A percentile compares a stretch with the other conserved stretches of the same genome.
phyloP scores from a whole-genome alignment of 2,113 vertebrate genomes.

The Barbus barbus region DNA sequence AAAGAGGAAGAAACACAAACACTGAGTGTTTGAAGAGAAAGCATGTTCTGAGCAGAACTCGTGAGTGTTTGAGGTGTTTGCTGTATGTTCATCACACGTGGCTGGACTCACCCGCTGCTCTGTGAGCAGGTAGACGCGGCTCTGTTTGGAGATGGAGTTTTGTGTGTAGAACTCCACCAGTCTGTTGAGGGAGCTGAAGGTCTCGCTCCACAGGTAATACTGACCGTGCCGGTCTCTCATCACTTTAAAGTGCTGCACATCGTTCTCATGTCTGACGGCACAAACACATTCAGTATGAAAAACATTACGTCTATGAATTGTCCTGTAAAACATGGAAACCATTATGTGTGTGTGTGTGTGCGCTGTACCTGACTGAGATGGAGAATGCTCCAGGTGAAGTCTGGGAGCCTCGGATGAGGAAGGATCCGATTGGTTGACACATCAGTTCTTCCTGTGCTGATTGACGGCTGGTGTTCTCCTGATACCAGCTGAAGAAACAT shows the following conservation, averaged over 20 bases:
- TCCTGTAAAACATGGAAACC: no score
- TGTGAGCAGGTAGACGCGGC: constrained; percentile 74
- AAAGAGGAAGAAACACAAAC: not conserved
- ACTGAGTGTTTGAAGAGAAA: not conserved
- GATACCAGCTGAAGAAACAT: constrained; percentile 80
- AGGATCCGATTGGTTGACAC: constrained; percentile 78
- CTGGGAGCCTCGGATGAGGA: constrained; percentile 85
- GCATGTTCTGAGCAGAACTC: not conserved
- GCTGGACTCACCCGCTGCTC: constrained; percentile 62
- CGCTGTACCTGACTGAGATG: constrained; percentile 84
- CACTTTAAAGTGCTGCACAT: constrained; percentile 92
- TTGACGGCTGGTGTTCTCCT: constrained; percentile 77
- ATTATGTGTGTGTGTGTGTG: no score
- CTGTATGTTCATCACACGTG: not conserved
- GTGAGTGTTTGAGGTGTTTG: not conserved
- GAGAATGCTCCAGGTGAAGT: constrained; percentile 87
- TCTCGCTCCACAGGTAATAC: constrained; percentile 87
- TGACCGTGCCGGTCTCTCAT: constrained; percentile 80
- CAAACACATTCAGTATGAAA: no score
- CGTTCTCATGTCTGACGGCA: constrained; percentile 76
- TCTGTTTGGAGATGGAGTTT: constrained; percentile 82
- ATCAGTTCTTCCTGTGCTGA: constrained; percentile 81
- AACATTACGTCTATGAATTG: no score
- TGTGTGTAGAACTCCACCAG: constrained; percentile 85
- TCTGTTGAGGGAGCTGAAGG: constrained; percentile 84